Evolutionary conservation across 2,888 invertebrate species (phyloP).

Genomic region (Trachelus troglodyta): DNA sequence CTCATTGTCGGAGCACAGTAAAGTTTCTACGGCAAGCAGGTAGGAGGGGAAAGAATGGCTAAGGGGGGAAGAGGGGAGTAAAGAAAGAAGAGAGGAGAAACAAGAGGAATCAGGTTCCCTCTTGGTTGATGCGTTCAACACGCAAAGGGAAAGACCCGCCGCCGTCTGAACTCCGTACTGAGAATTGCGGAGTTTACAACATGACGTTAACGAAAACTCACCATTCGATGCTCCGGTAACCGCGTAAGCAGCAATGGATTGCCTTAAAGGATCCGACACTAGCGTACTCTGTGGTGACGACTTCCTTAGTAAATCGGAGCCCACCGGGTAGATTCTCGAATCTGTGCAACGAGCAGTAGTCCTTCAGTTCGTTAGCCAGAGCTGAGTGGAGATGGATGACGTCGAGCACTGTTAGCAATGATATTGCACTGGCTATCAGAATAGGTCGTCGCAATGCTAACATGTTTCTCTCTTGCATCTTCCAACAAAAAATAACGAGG

Average conservation of each 20-base stretch:
- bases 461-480: neutral
- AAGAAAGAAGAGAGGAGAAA: neutral
- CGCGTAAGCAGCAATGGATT: conserved; percentile 81
- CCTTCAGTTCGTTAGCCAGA: conserved; percentile 52
- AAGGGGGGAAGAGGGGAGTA: conserved; percentile 8
- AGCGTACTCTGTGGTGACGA: conserved; percentile 76
- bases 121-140: neutral
- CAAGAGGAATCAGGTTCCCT: neutral
- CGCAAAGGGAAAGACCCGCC: conserved; percentile 16
- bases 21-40: neutral
- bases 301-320: conserved; percentile 81
- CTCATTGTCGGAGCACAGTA: neutral
- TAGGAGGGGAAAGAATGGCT: conserved; percentile 12
- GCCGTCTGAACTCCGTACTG: conserved; percentile 23
- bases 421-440: neutral
- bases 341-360: conserved; percentile 74
- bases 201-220: conserved; percentile 65
- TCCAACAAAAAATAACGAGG: neutral
- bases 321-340: conserved; percentile 71
- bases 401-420: neutral
- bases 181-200: conserved; percentile 23
- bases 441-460: neutral
- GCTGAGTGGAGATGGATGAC: neutral
- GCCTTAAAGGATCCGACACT: conserved; percentile 78
- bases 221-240: conserved; percentile 84